Evolutionary conservation across 2,888 invertebrate genomes (phyloP).

Genomic region (Slavum lentiscoides): DNA sequence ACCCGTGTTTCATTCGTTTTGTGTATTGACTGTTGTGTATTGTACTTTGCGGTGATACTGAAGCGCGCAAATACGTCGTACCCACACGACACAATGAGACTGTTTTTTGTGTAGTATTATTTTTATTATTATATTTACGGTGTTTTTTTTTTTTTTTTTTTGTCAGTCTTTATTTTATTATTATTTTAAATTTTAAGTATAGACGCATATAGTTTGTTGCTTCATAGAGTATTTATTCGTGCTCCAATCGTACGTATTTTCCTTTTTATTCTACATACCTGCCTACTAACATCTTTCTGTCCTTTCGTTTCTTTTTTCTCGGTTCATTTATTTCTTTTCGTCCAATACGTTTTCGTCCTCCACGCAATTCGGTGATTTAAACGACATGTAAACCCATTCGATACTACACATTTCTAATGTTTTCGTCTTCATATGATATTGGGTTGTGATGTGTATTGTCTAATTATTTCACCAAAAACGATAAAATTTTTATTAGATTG

Average conservation of each 20-base stretch:
- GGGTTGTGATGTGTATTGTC: constrained; percentile 16
- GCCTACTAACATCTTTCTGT: too few relatives aligned
- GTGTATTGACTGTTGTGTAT: not conserved
- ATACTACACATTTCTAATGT: too few relatives aligned
- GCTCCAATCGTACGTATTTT: not conserved
- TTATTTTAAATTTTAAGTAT: not conserved
- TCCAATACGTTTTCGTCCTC: too few relatives aligned
- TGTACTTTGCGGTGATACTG: not conserved
- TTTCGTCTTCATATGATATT: too few relatives aligned
- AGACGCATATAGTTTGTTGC: constrained; percentile 14
- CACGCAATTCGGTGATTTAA: too few relatives aligned
- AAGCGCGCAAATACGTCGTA: constrained; percentile 10
- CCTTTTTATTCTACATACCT: too few relatives aligned
- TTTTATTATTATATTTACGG: not conserved
- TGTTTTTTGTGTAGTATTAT: constrained; percentile 32
- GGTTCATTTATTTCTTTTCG: too few relatives aligned
- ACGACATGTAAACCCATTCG: too few relatives aligned
- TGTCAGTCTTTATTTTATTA: not conserved
- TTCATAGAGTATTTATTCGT: constrained; percentile 14
- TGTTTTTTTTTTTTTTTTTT: constrained; percentile 11
- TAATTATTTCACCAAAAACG: constrained; percentile 24
- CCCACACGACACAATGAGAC: constrained; percentile 35
- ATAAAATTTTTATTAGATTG: constrained; percentile 32
- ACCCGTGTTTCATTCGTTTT: constrained; percentile 38
- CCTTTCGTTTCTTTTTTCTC: too few relatives aligned